Base-by-base conservation (phyloP, 2,113 vertebrate species). In the Phrynosoma platyrhinos region DNA sequence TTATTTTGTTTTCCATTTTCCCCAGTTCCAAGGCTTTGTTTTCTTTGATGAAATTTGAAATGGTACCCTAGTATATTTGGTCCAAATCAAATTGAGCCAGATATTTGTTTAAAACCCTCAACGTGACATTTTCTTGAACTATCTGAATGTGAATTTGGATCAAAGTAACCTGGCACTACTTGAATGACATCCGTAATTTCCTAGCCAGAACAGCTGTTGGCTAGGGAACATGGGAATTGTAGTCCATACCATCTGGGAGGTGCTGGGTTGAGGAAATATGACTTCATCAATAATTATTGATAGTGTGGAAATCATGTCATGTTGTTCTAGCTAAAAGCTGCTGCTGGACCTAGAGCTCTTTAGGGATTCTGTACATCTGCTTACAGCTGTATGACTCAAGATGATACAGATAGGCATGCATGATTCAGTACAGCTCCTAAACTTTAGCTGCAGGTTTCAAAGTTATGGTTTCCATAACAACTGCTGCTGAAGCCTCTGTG, bases 381-480 rank as follows among this genome's bases (percentile, higher is more conserved):
- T 30, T 42, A n/a, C 52, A 55, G 27, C 79, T 36, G 9, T 9
- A 25, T 42, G 88, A 68, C 0, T 2, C 82, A 92, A 90, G 92
- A 0, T 79, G 93, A 88, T 82, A 86, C 83, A 52, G 74, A 91
- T 83, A 72, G 90, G 36, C 71, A 14, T 0, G 77, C 94, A 94
- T 89, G 58, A 82, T 79, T n/a, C 13, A 10, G 21, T 16, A 30
- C 30, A 66, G 90, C 62, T 0, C 87, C 90, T 83, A 81, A 92
- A 85, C 64, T 86, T 90, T 82, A 93, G 91, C 84, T 86, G 12
- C 91, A 76, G 94, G 93, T 95, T 92, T 94, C 89, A 93, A 94
- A 96, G 95, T 96, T 96, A 92, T 8, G 80, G 95, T 96, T 95
- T 92, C 95, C 94, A 96, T 91, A 94, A 95, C 95, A 96, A 95